Conservation (phyloP, 2,113 vertebrate genomes). For the Stictonetta naevosa region DNA sequence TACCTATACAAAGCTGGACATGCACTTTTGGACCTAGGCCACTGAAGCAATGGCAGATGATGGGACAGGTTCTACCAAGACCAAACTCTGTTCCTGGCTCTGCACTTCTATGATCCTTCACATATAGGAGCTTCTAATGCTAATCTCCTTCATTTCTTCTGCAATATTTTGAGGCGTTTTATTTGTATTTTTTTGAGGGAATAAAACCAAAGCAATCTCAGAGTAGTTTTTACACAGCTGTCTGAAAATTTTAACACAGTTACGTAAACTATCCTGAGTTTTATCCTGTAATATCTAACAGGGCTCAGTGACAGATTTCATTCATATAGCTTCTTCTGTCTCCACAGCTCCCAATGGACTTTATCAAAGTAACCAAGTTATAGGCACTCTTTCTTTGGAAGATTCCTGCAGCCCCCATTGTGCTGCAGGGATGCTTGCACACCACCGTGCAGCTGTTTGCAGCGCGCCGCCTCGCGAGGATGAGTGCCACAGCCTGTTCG, state of each 20-base stretch:
- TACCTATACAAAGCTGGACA: not conserved
- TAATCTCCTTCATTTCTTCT: not conserved
- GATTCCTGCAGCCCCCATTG: not conserved
- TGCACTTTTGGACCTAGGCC: not conserved
- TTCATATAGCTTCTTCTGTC: slow-evolving; percentile 8
- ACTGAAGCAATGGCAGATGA: not conserved
- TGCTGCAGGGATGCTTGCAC: not conserved
- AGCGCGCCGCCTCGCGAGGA: not conserved
- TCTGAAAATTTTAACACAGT: not conserved
- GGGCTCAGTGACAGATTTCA: not conserved
- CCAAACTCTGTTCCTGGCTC: not conserved
- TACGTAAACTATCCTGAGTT: not conserved
- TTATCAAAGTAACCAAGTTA: not conserved
- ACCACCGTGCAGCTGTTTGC: not conserved
- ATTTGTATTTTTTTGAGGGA: not conserved
- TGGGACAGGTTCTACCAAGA: not conserved
- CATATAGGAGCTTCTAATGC: not conserved
- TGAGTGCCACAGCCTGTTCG: slow-evolving; percentile 21
- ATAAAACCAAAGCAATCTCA: not conserved
- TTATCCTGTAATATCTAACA: not conserved
- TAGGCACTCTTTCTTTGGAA: not conserved
- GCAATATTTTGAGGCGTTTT: not conserved
- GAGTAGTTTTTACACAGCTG: not conserved
- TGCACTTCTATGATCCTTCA: not conserved
- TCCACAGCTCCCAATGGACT: not conserved